phyloP scores from a whole-genome alignment of 2,113 vertebrate genomes.

The Smithornis capensis region DNA sequence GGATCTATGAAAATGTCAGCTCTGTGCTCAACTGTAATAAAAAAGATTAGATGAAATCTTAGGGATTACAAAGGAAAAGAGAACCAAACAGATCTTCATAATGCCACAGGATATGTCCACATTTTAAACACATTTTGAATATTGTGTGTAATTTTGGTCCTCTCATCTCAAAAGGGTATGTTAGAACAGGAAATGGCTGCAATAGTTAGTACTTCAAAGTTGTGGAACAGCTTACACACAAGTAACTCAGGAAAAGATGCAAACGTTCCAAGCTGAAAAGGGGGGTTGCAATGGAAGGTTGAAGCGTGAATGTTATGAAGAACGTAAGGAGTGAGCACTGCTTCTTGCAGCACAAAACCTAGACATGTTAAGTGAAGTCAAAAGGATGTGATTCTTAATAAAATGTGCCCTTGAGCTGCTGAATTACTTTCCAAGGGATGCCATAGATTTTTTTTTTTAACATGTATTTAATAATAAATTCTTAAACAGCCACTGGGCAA shows the following conservation, averaged over 20 bases:
- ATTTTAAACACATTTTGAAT: neutral
- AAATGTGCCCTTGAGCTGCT: neutral
- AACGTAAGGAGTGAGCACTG: neutral
- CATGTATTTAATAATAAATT: neutral
- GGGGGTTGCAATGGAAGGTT: neutral
- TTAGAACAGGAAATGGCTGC: neutral
- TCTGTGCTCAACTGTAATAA: neutral
- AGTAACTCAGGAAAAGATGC: neutral
- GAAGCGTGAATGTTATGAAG: neutral
- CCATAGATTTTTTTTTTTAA: neutral
- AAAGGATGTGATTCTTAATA: neutral
- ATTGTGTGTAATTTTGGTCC: neutral
- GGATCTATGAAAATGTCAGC: neutral
- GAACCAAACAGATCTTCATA: neutral
- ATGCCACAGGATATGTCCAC: neutral
- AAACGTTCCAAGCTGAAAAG: neutral
- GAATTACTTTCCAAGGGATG: neutral
- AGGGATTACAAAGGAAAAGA: neutral
- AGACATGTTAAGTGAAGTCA: neutral
- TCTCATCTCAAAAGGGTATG: neutral
- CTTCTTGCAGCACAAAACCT: neutral
- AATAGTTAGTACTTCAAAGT: neutral
- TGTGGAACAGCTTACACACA: neutral
- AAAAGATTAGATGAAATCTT: neutral
- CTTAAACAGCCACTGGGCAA: neutral